Base-by-base conservation (phyloP, 2,888 invertebrate species). In the Euclidia mi region DNA sequence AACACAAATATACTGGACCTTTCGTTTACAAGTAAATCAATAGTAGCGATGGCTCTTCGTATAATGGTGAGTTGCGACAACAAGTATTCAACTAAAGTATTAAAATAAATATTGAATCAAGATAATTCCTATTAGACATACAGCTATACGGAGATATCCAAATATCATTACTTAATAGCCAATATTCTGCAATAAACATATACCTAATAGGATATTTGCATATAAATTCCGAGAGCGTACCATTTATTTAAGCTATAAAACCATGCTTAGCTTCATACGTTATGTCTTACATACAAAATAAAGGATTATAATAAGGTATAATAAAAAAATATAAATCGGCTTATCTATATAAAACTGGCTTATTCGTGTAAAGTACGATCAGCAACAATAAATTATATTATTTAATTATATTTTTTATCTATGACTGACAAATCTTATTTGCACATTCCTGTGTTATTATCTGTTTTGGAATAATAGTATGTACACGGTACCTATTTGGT, bases 331-430 rank as follows among this genome's bases (percentile, higher is more conserved):
- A 89, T 87, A 89, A 94, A 94, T 92, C 94, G 91, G 93, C 93
- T 94, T 94, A 94, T 93, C 94, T 92, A 78, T 92, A 91, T 92
- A 91, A 93, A 92, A 91, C 92, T 89, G 82, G 91, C 91, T 93
- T 89, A 90, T 89, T 86, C 86, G 80, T 80, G 82, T 82, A 63
- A 80, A 71, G 92, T 89, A 93, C 59, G 59, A 91, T 83, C 76
- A 68, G 86, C 87, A 87, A 67, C 76, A 59, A 45, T 50, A 61
- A 56, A 46, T 49, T 53, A 32, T 17, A 43, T 18, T 43, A 55
- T 31, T 25, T 44, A 40, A 56, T 58, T 55, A 43, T 34, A 17
- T 44, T 51, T 40, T 37, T 28, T 18, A 46, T 44, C 15, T 41
- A 40, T 20, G 34, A 9, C 1, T 12, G 29, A 47, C 29, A 38